Conservation (phyloP, 1,140 invertebrate species). For the Bactericera cockerelli region DNA sequence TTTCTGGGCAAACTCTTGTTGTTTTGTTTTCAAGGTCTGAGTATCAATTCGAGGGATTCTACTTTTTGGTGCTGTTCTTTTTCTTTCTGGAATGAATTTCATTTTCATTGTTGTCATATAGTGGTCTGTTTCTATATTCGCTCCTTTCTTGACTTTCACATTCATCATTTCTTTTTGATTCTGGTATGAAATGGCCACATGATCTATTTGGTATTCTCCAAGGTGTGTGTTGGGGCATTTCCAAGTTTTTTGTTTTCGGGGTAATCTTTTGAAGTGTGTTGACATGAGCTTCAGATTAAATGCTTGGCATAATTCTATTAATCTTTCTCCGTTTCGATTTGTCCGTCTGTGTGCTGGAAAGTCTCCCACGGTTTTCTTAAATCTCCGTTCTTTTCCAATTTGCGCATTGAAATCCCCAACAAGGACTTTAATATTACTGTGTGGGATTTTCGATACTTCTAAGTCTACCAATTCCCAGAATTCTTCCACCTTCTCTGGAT, state of each 20-base stretch:
- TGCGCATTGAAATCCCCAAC: no score
- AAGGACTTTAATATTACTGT: conserved; percentile 13
- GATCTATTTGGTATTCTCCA: conserved; percentile 9
- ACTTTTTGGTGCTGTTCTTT: neutral
- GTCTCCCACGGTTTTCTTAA: neutral
- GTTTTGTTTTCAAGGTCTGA: neutral
- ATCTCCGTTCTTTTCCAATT: conserved; percentile 11
- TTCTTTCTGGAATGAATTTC: neutral
- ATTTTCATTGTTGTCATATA: neutral
- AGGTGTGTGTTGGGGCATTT: neutral
- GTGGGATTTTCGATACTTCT: conserved; percentile 12
- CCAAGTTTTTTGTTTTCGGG: conserved; percentile 8
- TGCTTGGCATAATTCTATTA: conserved; percentile 2
- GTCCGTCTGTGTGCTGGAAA: conserved; percentile 8
- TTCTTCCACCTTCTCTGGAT: conserved; percentile 13
- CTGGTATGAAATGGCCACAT: conserved; percentile 6
- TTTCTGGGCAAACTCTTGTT: neutral
- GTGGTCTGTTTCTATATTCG: no score
- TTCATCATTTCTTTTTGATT: neutral
- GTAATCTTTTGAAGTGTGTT: neutral
- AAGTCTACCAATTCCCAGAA: conserved; percentile 15
- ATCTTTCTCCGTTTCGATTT: conserved; percentile 9
- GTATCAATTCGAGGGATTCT: neutral
- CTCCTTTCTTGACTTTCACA: no score
- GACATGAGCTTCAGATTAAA: neutral